Evolutionary conservation across 2,113 vertebrate species (phyloP).

Genomic region (Gambusia affinis): DNA sequence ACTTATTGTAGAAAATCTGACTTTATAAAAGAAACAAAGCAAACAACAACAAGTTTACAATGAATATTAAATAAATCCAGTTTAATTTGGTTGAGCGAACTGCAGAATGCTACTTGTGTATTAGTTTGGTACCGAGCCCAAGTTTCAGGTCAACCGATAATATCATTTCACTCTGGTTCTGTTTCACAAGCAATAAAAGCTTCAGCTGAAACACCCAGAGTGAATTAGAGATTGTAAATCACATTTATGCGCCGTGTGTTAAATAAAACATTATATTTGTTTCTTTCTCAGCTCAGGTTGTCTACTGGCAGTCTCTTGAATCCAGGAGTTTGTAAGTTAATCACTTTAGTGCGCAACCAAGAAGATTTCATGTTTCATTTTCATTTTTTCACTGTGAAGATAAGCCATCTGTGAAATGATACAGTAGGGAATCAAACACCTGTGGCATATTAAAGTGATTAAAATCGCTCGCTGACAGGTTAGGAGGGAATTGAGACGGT

Average conservation of each 20-base stretch:
- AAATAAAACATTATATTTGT: constrained; percentile 29
- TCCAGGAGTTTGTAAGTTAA: constrained; percentile 19
- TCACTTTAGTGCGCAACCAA: constrained; percentile 37
- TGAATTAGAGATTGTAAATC: constrained; percentile 25
- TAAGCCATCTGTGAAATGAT: constrained; percentile 68
- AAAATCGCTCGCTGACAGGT: constrained; percentile 52
- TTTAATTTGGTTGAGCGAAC: not conserved
- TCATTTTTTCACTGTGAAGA: constrained; percentile 52
- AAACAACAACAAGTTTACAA: not conserved
- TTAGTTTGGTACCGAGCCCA: not conserved
- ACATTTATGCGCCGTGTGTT: constrained; percentile 11
- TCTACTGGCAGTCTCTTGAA: constrained; percentile 44
- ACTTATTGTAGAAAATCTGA: not conserved
- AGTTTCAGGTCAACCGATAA: not conserved
- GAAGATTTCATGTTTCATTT: constrained; percentile 55
- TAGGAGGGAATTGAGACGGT: constrained; percentile 3
- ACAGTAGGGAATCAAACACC: constrained; percentile 44
- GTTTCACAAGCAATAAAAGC: constrained; percentile 4
- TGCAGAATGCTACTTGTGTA: not conserved
- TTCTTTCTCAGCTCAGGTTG: constrained; percentile 17
- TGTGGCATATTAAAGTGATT: constrained; percentile 57
- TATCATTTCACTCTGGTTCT: not conserved
- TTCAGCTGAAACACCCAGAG: constrained; percentile 2
- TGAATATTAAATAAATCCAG: not conserved
- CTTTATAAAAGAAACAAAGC: not conserved